Conservation (phyloP, 2,888 invertebrate genomes). For the Magallana nippona region DNA sequence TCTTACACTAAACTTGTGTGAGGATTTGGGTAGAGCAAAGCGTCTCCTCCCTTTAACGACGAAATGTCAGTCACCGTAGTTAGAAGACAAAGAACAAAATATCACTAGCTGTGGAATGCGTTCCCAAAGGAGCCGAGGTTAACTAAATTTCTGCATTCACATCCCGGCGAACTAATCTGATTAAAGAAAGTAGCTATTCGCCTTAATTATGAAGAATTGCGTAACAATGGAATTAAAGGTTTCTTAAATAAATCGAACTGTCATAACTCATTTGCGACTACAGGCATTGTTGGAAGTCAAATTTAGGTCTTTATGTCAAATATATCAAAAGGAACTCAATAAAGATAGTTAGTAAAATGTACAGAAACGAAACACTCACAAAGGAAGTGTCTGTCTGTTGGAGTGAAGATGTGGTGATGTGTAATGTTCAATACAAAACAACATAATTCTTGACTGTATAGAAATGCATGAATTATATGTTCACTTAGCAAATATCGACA, state of each 20-base stretch:
- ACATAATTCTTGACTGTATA: no score
- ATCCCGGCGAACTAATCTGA: neutral
- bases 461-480: no score
- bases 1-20: neutral
- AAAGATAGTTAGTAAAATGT: no score
- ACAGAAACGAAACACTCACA: no score
- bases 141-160: slow-evolving; percentile 17
- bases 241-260: slow-evolving; percentile 7
- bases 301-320: no score
- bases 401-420: no score
- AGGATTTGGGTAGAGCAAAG: slow-evolving; percentile 14
- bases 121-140: neutral
- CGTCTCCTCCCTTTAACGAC: neutral
- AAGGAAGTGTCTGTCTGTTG: no score
- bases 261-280: neutral
- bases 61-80: neutral
- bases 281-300: neutral
- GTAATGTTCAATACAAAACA: no score
- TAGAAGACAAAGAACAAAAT: slow-evolving; percentile 8
- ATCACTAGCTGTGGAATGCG: neutral
- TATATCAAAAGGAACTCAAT: no score
- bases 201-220: slow-evolving; percentile 13
- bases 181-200: slow-evolving; percentile 14
- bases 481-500: no score
- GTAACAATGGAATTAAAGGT: neutral